Percentiles rank a stretch among this genome's conserved stretches.
These are phyloP conservation scores for Cephus sareptanus DNA, from an alignment of 2,888 invertebrate species.

Conservation along the genomic window DNA sequence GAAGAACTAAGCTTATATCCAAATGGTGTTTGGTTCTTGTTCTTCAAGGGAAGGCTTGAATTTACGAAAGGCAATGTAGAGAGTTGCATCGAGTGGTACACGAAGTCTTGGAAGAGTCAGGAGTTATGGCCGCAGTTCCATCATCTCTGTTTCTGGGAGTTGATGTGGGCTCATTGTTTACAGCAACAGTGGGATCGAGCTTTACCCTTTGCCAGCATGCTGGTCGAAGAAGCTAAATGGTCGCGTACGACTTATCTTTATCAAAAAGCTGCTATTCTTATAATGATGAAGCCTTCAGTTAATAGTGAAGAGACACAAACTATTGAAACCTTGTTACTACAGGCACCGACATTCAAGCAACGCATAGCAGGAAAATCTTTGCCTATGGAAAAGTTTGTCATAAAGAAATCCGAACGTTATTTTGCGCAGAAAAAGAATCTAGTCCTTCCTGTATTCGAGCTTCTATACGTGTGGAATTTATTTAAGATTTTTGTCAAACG, in stretches of 20 bases:
- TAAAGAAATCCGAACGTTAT: constrained; percentile 86
- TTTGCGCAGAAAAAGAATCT: constrained; percentile 79
- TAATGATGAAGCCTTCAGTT: constrained; percentile 75
- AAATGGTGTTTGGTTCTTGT: constrained; percentile 90
- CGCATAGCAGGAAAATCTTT: constrained; percentile 95
- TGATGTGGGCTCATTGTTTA: constrained; percentile 87
- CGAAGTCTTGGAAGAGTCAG: constrained; percentile 84
- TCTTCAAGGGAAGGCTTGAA: constrained; percentile 88
- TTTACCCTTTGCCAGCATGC: constrained; percentile 75
- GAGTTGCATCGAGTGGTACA: constrained; percentile 80
- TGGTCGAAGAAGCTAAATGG: constrained; percentile 88
- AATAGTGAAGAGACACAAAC: constrained; percentile 68
- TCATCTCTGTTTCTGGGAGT: constrained; percentile 94
- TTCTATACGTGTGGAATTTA: constrained; percentile 94
- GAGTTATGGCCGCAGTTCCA: constrained; percentile 91
- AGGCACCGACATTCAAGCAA: constrained; percentile 85
- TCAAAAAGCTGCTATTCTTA: constrained; percentile 85
- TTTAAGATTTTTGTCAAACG: constrained; percentile 84
- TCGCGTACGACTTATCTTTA: constrained; percentile 93
- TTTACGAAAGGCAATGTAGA: constrained; percentile 83
- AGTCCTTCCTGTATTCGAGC: constrained; percentile 85
- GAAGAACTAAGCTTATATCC: constrained; percentile 81
- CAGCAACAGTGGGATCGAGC: constrained; percentile 84
- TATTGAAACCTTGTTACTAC: constrained; percentile 77
- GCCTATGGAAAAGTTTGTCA: constrained; percentile 96